Evolutionary conservation across 2,113 vertebrate genomes (phyloP).

Genomic region (Alethe castanea): DNA sequence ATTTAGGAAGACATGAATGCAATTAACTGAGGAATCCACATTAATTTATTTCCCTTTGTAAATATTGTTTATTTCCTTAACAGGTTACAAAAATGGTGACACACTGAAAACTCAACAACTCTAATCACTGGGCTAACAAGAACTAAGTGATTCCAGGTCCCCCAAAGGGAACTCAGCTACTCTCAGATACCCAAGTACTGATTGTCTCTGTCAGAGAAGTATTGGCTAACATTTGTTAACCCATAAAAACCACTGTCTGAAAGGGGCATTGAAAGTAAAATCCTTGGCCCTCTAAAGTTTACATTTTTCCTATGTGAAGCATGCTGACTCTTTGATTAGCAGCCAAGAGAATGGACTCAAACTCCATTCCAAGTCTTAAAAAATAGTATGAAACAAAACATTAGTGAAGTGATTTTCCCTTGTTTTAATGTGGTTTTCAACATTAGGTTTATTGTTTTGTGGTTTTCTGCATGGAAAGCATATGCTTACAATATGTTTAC

Average conservation of each 20-base stretch:
- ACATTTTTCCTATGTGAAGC: slow-evolving; percentile 56
- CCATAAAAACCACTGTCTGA: slow-evolving; percentile 34
- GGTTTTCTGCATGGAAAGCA: slow-evolving; percentile 63
- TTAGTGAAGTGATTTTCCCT: slow-evolving; percentile 67
- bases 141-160: slow-evolving; percentile 55
- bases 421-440: slow-evolving; percentile 78
- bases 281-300: slow-evolving; percentile 1
- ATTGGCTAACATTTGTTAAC: slow-evolving; percentile 5
- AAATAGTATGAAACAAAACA: slow-evolving; percentile 72
- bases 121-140: slow-evolving; percentile 39
- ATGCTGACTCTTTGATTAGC: slow-evolving; percentile 69
- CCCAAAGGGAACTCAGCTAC: background rate
- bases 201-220: slow-evolving; percentile 28
- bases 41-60: slow-evolving; percentile 57
- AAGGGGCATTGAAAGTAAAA: slow-evolving; percentile 21
- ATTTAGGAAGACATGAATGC: slow-evolving; percentile 46
- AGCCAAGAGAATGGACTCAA: slow-evolving; percentile 58
- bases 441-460: slow-evolving; percentile 68
- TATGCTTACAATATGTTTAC: slow-evolving; percentile 76
- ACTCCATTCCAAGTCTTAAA: slow-evolving; percentile 63
- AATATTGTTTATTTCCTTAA: slow-evolving; percentile 63
- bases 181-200: background rate
- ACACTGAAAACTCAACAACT: slow-evolving; percentile 49
- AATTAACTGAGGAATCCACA: slow-evolving; percentile 57
- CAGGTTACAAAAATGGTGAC: slow-evolving; percentile 67